A percentile compares a stretch with the other conserved stretches of the same genome.
phyloP scores from a whole-genome alignment of 2,797 vertebrate species.

The Sebastes dallii region DNA sequence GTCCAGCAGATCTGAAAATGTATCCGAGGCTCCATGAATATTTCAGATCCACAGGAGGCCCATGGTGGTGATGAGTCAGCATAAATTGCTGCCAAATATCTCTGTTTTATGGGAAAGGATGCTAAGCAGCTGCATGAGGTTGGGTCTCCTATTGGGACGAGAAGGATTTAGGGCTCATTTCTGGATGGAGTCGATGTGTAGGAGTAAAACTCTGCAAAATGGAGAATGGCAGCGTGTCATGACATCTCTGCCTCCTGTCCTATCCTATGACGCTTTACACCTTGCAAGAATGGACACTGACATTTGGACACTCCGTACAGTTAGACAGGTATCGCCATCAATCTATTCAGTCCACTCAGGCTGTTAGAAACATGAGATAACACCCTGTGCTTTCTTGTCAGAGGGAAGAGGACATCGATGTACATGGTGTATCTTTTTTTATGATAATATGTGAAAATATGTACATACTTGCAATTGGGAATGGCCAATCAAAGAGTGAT shows the following conservation, averaged over 20 bases:
- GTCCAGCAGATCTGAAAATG: constrained; percentile 15
- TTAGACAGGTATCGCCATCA: background rate
- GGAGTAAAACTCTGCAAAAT: background rate
- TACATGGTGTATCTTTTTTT: background rate
- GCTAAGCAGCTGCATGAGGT: background rate
- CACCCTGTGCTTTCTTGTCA: background rate
- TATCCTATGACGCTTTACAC: background rate
- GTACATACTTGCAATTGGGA: background rate
- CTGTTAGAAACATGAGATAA: background rate
- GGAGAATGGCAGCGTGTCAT: background rate
- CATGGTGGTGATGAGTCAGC: constrained; percentile 16
- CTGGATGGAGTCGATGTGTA: background rate
- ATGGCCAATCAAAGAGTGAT: background rate
- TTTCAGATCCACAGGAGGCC: constrained; percentile 27
- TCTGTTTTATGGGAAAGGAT: constrained; percentile 30
- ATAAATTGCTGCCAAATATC: constrained; percentile 4
- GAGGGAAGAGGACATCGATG: background rate
- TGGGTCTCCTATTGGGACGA: background rate
- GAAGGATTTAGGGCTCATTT: constrained; percentile 3
- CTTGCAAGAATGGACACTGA: background rate
- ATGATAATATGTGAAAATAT: background rate
- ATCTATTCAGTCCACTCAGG: background rate
- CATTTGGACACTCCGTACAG: background rate
- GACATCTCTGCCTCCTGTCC: background rate
- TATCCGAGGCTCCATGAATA: constrained; percentile 45